Base-by-base conservation (phyloP, 2,888 invertebrate genomes). In the Erebia ligea region DNA sequence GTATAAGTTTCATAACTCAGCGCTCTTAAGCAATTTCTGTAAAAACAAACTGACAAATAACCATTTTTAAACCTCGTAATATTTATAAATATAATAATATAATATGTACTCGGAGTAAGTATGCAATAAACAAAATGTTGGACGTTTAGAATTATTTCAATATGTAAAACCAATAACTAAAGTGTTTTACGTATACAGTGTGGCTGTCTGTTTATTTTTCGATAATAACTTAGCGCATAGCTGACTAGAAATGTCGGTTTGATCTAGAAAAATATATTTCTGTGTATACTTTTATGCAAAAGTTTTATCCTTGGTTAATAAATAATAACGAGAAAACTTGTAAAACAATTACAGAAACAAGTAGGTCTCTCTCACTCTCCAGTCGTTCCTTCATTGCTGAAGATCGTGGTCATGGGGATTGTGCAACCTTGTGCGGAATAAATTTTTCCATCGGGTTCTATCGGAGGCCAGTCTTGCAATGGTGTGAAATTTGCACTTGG, bases 51-150 rank as follows among this genome's bases (percentile, higher is more conserved):
- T 17, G 11, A 40, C 42, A 42, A 59, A 42, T 17, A 19, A 40
- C 19, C 17, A 17, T 19, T 61, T 61, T 61, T 13, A 42, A 61
- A 42, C 17, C 42, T 17, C 61, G 61, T 45, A 61, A 58, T 17
- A 58, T 58, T 58, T 58, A 34, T 9, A 58, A 58, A 58, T 25
- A 57, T 25, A n/a, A n/a, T 34, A 57, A 52, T 52, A 52, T 17
- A 17, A n/a, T n/a, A n/a, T n/a, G 2, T 9, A 52, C 52, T 42
- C 10, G 17, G 17, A 42, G 42, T 59, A 59, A 42, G 42, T 59
- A 59, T 17, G 59, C 42, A 59, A 59, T 59, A 61, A 61, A 61
- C 61, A 17, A 61, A 45, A 61, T 13, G 3, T 42, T 17, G 42
- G 19, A 42, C 13, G 42, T 19, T 61, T 6, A 42, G 17, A 15